Evolutionary conservation across 2,113 vertebrate genomes (phyloP).

Genomic region (Donacobius atricapilla): DNA sequence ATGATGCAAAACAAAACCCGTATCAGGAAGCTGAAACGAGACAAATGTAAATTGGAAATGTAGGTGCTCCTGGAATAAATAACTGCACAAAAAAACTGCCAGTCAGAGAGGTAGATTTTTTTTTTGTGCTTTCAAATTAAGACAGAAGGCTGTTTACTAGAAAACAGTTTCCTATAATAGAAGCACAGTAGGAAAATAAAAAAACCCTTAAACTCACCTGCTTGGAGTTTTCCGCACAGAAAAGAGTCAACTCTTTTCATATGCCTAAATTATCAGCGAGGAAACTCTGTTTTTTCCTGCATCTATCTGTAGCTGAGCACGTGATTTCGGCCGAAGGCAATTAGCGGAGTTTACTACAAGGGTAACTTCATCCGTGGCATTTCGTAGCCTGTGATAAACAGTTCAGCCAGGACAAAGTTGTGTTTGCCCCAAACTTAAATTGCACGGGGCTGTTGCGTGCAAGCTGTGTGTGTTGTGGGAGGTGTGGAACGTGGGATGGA

Average conservation of each 20-base stretch:
- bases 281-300: neutral
- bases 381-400: neutral
- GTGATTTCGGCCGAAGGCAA: neutral
- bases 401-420: neutral
- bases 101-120: neutral
- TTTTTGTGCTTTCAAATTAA: neutral
- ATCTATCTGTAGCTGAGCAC: neutral
- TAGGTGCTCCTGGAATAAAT: neutral
- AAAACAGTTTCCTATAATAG: neutral
- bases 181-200: neutral
- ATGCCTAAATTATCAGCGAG: neutral
- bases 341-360: slow-evolving; percentile 25
- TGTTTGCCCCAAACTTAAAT: neutral
- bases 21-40: neutral
- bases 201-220: neutral
- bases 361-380: neutral
- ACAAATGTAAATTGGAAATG: neutral
- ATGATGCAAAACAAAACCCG: neutral
- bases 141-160: neutral
- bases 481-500: neutral
- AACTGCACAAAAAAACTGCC: neutral
- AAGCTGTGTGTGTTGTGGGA: neutral
- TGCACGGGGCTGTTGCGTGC: neutral
- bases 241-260: neutral
- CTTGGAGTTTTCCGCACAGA: neutral